phyloP scores from a whole-genome alignment of 2,888 invertebrate genomes.

The Cheilosia scutellata region DNA sequence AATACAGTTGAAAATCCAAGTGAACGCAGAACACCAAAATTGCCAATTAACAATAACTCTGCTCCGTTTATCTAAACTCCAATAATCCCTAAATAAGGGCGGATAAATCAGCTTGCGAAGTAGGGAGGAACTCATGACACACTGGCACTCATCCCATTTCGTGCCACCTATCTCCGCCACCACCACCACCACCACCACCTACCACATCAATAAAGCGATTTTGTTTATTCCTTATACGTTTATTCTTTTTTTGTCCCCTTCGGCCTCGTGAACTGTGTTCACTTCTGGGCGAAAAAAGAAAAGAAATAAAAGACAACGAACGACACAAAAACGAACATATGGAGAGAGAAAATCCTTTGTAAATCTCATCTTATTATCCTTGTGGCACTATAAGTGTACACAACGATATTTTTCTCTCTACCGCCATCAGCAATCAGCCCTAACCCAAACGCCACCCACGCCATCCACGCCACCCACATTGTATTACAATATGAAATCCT shows the following conservation, averaged over 20 bases:
- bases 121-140: constrained; percentile 47
- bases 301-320: constrained; percentile 55
- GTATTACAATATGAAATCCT: constrained; percentile 27
- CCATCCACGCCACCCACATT: not conserved
- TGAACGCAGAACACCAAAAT: constrained; percentile 58
- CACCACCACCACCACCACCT: constrained; percentile 26
- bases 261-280: not conserved
- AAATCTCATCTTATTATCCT: constrained; percentile 75
- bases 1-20: no score
- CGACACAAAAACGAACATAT: constrained; percentile 47
- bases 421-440: constrained; percentile 60
- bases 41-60: constrained; percentile 75
- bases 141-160: constrained; percentile 13
- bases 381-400: constrained; percentile 74
- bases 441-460: not conserved
- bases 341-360: constrained; percentile 65
- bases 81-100: constrained; percentile 74
- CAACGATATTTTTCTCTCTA: constrained; percentile 61
- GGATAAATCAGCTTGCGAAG: constrained; percentile 67
- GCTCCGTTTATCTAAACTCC: constrained; percentile 75
- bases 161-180: not conserved
- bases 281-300: constrained; percentile 12
- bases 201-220: constrained; percentile 72
- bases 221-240: constrained; percentile 61
- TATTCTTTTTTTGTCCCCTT: constrained; percentile 38